A percentile compares a stretch with the other conserved stretches of the same genome.
Conservation (phyloP, 2,113 vertebrate genomes). For the Chinchilla lanigera region DNA sequence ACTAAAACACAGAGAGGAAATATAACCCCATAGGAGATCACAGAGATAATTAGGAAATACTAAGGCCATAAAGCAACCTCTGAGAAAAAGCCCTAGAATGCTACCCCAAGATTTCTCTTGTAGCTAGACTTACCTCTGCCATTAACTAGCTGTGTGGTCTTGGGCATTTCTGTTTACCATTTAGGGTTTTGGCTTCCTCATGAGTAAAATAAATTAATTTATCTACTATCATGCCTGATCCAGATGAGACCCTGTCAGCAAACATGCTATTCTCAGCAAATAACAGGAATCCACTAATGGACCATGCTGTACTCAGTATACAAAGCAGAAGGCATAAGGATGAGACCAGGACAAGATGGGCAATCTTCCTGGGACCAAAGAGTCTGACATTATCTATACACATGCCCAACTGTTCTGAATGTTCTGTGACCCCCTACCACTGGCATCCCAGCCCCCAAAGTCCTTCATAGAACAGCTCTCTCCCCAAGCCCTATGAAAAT, state of each 20-base stretch:
- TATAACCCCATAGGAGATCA: background rate
- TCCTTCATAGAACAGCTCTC: background rate
- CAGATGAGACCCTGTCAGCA: background rate
- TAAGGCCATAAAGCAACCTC: conserved; percentile 33
- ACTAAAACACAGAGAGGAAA: background rate
- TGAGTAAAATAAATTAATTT: conserved; percentile 47
- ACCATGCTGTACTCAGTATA: background rate
- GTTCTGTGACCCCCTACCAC: background rate
- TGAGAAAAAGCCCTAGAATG: background rate
- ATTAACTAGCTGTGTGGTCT: background rate
- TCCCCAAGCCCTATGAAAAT: background rate
- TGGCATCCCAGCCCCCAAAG: background rate
- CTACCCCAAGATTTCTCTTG: background rate
- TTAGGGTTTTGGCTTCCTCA: conserved; percentile 25
- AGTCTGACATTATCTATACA: background rate
- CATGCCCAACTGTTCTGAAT: background rate
- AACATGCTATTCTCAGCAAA: background rate
- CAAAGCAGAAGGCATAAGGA: background rate
- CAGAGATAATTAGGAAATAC: background rate
- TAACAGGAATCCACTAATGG: background rate
- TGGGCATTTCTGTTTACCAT: background rate
- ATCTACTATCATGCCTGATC: background rate
- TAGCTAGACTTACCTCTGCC: background rate
- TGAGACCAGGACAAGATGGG: background rate
- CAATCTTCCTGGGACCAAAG: background rate